Conservation (phyloP, 2,797 vertebrate species). For the Telmatherina bonti region DNA sequence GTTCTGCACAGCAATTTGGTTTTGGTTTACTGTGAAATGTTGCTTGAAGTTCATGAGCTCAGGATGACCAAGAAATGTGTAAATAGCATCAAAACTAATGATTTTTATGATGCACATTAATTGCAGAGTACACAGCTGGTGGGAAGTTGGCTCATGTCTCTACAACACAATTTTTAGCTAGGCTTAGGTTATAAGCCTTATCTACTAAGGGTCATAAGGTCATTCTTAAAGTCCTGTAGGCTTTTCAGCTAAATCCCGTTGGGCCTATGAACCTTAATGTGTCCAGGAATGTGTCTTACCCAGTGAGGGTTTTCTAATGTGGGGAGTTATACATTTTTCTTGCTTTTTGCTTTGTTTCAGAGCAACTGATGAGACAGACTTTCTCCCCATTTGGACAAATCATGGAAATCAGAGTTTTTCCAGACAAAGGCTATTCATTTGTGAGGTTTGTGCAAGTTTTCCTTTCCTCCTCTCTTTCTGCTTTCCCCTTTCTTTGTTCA, state of each 20-base stretch:
- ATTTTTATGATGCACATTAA: background rate
- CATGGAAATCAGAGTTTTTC: conserved; percentile 97
- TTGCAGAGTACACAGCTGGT: background rate
- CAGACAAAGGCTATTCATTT: conserved; percentile 98
- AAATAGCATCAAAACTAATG: background rate
- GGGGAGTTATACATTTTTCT: background rate
- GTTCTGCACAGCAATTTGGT: too few species aligned
- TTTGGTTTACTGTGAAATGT: too few species aligned
- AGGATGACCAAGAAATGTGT: too few species aligned
- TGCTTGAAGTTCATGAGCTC: too few species aligned
- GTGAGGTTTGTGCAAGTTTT: conserved; percentile 85
- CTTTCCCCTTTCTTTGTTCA: background rate
- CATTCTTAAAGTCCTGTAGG: background rate
- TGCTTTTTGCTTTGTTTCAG: conserved; percentile 74
- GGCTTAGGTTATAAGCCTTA: background rate
- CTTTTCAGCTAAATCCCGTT: background rate
- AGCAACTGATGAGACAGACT: conserved; percentile 99
- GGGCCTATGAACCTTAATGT: background rate
- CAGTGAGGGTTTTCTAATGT: background rate
- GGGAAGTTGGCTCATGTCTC: background rate
- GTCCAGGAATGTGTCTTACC: background rate
- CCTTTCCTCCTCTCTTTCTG: background rate
- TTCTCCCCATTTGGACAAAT: conserved; percentile 98
- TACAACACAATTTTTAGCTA: background rate
- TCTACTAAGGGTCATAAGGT: background rate